Percentiles rank a stretch among this genome's conserved stretches.
phyloP scores from a whole-genome alignment of 1,140 invertebrate genomes.

The Drosophila yakuba region DNA sequence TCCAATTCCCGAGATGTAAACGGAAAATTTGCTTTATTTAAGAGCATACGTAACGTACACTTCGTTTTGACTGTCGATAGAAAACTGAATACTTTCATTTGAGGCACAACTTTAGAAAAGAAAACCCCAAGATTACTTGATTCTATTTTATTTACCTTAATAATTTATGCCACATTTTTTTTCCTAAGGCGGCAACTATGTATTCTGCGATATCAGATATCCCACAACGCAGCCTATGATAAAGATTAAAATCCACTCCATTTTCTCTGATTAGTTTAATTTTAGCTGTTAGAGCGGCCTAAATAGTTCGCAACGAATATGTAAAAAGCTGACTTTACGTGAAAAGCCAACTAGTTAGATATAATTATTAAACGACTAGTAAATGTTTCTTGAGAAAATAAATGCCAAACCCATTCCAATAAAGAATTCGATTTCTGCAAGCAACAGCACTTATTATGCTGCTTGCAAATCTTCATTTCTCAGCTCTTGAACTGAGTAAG shows the following conservation, averaged over 20 bases:
- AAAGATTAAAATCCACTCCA: slow-evolving; percentile 27
- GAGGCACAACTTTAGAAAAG: no score
- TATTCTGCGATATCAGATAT: slow-evolving; percentile 32
- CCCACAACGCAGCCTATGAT: slow-evolving; percentile 49
- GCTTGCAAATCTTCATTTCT: no score
- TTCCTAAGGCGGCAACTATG: neutral
- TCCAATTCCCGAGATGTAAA: neutral
- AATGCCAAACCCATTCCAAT: no score
- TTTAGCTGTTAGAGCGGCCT: no score
- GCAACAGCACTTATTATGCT: no score
- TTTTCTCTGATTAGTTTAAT: neutral
- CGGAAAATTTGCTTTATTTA: slow-evolving; percentile 3
- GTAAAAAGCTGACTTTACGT: neutral
- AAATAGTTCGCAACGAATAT: neutral
- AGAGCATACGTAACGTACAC: neutral
- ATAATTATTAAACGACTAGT: no score
- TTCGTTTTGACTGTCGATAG: neutral
- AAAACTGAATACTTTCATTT: neutral
- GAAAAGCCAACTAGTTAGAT: neutral
- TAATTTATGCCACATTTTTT: no score
- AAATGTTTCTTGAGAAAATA: no score
- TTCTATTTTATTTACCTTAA: no score
- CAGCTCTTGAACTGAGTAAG: no score
- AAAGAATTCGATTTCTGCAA: no score
- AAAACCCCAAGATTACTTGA: slow-evolving; percentile 1